phyloP scores from a whole-genome alignment of 2,113 vertebrate genomes.

The Myrmecophaga tridactyla region DNA sequence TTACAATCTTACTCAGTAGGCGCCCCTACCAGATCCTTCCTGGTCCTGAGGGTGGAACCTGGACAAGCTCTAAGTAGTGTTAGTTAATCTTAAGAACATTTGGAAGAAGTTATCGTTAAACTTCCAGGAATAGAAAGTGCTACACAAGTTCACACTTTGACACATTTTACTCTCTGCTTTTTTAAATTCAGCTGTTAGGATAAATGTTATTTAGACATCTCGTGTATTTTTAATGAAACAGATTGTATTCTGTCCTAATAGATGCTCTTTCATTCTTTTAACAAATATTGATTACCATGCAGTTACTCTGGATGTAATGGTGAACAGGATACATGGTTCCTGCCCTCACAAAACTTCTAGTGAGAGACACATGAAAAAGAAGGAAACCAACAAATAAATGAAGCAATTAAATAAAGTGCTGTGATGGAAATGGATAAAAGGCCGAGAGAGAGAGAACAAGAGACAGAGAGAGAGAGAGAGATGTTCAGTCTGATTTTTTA shows the following conservation, averaged over 20 bases:
- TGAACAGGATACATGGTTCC: neutral
- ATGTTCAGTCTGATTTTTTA: neutral
- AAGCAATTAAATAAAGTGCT: neutral
- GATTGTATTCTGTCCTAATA: neutral
- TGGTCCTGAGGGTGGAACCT: neutral
- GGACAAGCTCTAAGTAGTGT: neutral
- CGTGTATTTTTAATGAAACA: neutral
- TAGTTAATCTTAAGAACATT: neutral
- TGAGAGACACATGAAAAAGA: neutral
- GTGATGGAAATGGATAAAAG: neutral
- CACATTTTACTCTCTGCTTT: neutral
- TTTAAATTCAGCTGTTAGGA: neutral
- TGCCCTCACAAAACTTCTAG: neutral
- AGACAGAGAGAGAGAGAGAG: neutral
- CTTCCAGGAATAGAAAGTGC: neutral
- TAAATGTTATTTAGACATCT: conserved; percentile 25
- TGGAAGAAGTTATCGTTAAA: conserved; percentile 23
- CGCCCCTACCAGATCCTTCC: neutral
- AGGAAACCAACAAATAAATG: neutral
- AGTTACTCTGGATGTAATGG: neutral
- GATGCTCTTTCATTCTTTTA: neutral
- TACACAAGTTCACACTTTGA: neutral
- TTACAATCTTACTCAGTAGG: neutral
- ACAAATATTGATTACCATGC: neutral
- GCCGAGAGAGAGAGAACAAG: too few species aligned